phyloP scores from a whole-genome alignment of 2,888 invertebrate species.

The Subacronicta megacephala region DNA sequence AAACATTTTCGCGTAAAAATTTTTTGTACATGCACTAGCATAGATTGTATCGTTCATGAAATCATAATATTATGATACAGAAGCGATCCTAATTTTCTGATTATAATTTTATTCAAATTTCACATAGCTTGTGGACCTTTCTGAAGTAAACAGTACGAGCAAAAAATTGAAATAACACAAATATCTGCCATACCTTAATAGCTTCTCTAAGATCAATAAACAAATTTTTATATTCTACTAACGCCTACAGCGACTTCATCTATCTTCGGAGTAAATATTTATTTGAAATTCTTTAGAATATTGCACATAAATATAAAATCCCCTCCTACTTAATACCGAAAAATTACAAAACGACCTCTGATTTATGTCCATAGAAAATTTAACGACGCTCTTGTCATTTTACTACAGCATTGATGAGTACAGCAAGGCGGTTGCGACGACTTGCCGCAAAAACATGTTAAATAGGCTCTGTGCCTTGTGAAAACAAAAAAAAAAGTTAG shows the following conservation, averaged over 20 bases:
- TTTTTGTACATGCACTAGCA: too few relatives aligned
- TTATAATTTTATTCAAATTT: too few relatives aligned
- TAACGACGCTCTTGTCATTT: conserved; percentile 75
- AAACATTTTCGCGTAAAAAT: too few relatives aligned
- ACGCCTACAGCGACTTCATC: conserved; percentile 22
- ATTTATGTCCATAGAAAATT: conserved; percentile 73
- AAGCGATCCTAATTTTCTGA: too few relatives aligned
- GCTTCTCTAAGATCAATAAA: conserved; percentile 24
- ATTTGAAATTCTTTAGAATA: conserved; percentile 42
- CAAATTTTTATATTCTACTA: conserved; percentile 26
- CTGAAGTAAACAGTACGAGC: not conserved
- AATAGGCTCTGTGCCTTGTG: conserved; percentile 64
- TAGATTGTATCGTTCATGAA: too few relatives aligned
- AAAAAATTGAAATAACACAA: conserved; percentile 8
- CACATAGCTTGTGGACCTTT: not conserved
- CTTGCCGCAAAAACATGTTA: conserved; percentile 72
- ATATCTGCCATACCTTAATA: conserved; percentile 11
- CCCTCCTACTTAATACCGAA: conserved; percentile 53
- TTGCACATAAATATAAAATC: conserved; percentile 48
- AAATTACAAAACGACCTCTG: conserved; percentile 62
- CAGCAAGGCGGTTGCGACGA: conserved; percentile 67
- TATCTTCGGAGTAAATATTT: conserved; percentile 34
- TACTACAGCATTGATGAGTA: conserved; percentile 72
- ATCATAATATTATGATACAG: too few relatives aligned
- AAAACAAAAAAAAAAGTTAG: conserved; percentile 58